A percentile compares a stretch with the other conserved stretches of the same genome.
phyloP scores from a whole-genome alignment of 2,888 invertebrate species.

The Andricus quercusramuli region DNA sequence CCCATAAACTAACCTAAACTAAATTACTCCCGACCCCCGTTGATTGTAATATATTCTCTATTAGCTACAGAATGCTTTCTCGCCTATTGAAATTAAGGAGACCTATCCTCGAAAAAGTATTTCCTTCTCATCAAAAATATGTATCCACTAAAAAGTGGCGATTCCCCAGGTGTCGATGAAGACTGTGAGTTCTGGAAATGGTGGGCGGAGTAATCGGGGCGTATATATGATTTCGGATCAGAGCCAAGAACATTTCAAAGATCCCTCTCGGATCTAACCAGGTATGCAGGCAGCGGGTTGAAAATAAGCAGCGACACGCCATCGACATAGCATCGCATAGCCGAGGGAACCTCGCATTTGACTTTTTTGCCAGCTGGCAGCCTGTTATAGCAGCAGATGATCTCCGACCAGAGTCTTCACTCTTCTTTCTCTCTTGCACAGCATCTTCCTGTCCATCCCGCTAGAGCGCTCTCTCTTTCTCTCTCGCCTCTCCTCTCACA shows the following conservation, averaged over 20 bases:
- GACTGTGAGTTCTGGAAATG: constrained; percentile 24
- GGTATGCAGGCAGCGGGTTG: constrained; percentile 75
- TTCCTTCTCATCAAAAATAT: background rate
- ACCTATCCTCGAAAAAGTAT: background rate
- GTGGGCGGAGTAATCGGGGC: constrained; percentile 41
- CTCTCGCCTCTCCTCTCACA: constrained; percentile 47
- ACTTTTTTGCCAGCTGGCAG: constrained; percentile 78
- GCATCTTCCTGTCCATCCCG: constrained; percentile 49
- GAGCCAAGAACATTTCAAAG: constrained; percentile 73
- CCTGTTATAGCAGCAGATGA: constrained; percentile 77
- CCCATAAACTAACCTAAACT: constrained; percentile 17
- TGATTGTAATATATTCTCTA: background rate
- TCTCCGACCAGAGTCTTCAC: constrained; percentile 67
- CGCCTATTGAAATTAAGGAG: background rate
- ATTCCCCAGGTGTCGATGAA: constrained; percentile 20
- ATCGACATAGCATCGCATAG: constrained; percentile 76
- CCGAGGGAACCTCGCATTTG: constrained; percentile 71
- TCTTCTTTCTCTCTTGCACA: constrained; percentile 52
- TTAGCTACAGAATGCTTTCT: background rate
- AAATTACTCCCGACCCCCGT: background rate
- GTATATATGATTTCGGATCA: constrained; percentile 72
- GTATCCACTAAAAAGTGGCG: background rate
- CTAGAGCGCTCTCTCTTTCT: constrained; percentile 42
- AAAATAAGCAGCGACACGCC: constrained; percentile 77
- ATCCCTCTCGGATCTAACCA: constrained; percentile 73